phyloP scores from a whole-genome alignment of 2,113 vertebrate genomes.

The Nannospalax galili region DNA sequence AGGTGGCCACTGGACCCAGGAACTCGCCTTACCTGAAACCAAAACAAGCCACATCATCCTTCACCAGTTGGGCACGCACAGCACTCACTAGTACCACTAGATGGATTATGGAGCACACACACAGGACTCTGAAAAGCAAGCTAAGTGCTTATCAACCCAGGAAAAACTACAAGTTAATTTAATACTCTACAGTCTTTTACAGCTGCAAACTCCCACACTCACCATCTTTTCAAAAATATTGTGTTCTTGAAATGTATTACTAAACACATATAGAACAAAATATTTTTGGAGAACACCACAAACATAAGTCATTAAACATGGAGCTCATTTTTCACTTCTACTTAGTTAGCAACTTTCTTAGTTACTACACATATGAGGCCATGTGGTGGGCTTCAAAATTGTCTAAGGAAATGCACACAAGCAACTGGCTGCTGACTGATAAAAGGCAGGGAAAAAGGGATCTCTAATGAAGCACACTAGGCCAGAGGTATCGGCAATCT shows the following conservation, averaged over 20 bases:
- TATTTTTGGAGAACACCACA: not conserved
- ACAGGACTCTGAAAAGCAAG: not conserved
- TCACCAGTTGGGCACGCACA: not conserved
- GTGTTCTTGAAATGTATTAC: slow-evolving; percentile 23
- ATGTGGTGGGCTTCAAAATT: not conserved
- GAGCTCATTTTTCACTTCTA: slow-evolving; percentile 38
- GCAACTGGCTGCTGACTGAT: slow-evolving; percentile 27
- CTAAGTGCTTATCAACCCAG: not conserved
- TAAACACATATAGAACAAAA: not conserved
- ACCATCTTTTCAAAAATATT: slow-evolving; percentile 38
- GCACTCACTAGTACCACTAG: not conserved
- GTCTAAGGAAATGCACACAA: slow-evolving; percentile 47
- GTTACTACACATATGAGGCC: not conserved
- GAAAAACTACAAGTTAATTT: not conserved
- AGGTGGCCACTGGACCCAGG: slow-evolving; percentile 98
- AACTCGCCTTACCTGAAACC: slow-evolving; percentile 93
- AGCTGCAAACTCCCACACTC: not conserved
- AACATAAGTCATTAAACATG: not conserved
- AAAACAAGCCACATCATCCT: slow-evolving; percentile 58
- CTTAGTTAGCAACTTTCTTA: slow-evolving; percentile 44
- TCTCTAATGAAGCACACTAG: not conserved
- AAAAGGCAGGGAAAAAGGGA: not conserved
- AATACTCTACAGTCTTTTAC: not conserved
- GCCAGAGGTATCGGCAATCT: slow-evolving; percentile 18
- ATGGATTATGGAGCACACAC: fast-evolving